Evolutionary conservation across 2,797 vertebrate genomes (phyloP), one percentile per base, ranked within the genome.

Genomic region (Tokudaia tokunoshimensis): DNA sequence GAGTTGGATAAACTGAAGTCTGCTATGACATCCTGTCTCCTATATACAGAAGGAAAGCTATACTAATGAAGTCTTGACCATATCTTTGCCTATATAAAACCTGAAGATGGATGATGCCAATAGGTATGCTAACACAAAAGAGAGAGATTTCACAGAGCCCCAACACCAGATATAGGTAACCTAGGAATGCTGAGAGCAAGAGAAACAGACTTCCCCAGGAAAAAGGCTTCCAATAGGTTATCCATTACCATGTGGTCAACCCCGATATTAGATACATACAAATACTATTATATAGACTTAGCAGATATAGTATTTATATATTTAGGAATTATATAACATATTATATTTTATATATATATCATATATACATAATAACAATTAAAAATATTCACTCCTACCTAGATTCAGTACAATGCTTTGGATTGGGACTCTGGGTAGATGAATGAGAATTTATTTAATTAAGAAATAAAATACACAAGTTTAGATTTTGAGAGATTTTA

Each of bases 391-490:
- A 65, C 8, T 57, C 20, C 47, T 74, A 75, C 15, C 37, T 74
- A 70, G 20, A 78, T 44, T 24, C 17, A 83, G 1, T 57, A 4
- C 2, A 55, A 3, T 70, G 41, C 52, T 55, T 95, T 67, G 70
- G 2, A 7, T 59, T 59, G 24, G 31, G 14, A 61, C 34, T 61
- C 24, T 2, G 14, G 34, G 34, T 55, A 92, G 0, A 44, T 74
- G 29, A 4, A 37, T 31, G 26, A 76, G 6, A 10, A 85, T 26
- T 72, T 20, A 61, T 81, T 70, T 26, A 55, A 34, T 37, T 79
- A 20, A 52, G 26, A 90, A 72, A 44, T 89, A 89, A 13, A 90
- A 74, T 72, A 50, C 90, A 90, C n/a, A 85, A 84, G 29, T 50
- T 47, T 81, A 3, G 34, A 74, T 78, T 26, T 72, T 75, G 10